A percentile compares a stretch with the other conserved stretches of the same genome.
Evolutionary conservation across 1,140 invertebrate genomes (phyloP).

Genomic region (Colletes gigas): DNA sequence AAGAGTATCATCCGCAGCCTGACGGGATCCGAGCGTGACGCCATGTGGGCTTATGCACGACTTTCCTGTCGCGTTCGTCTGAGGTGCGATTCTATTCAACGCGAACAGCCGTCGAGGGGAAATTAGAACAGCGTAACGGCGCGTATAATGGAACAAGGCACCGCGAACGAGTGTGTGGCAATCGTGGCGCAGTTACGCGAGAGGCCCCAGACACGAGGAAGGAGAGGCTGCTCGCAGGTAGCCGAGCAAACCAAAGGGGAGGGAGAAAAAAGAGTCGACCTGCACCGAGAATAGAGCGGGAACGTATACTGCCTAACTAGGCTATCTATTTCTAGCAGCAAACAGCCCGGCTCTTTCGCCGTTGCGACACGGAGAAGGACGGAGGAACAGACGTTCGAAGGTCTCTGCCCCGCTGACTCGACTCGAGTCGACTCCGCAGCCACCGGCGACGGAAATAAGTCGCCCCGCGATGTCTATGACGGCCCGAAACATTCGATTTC

Average conservation of each 20-base stretch:
- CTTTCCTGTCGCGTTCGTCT: constrained; percentile 5
- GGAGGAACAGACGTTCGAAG: constrained; percentile 57
- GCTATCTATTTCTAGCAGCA: constrained; percentile 67
- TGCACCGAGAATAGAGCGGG: constrained; percentile 64
- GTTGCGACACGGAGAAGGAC: constrained; percentile 62
- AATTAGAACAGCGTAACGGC: constrained; percentile 46
- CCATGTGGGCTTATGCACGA: background rate
- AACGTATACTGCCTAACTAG: constrained; percentile 66
- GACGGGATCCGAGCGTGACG: too few relatives aligned
- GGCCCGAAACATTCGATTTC: constrained; percentile 42
- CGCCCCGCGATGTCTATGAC: constrained; percentile 26
- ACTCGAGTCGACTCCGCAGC: background rate
- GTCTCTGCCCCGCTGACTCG: constrained; percentile 53
- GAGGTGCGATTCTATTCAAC: background rate
- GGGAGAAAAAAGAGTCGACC: constrained; percentile 45
- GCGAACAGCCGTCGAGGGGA: constrained; percentile 1
- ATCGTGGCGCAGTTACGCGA: constrained; percentile 51
- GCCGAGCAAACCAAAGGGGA: constrained; percentile 3
- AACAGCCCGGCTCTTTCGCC: constrained; percentile 55
- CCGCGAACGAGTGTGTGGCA: constrained; percentile 44
- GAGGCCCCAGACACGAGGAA: constrained; percentile 37
- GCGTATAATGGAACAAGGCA: constrained; percentile 49
- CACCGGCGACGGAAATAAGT: constrained; percentile 51
- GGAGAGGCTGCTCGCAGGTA: constrained; percentile 23
- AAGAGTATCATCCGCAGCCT: too few relatives aligned